Percentiles rank a stretch among this genome's conserved stretches.
Evolutionary conservation across 1,140 invertebrate species (phyloP).

Genomic region (Anastrepha obliqua): DNA sequence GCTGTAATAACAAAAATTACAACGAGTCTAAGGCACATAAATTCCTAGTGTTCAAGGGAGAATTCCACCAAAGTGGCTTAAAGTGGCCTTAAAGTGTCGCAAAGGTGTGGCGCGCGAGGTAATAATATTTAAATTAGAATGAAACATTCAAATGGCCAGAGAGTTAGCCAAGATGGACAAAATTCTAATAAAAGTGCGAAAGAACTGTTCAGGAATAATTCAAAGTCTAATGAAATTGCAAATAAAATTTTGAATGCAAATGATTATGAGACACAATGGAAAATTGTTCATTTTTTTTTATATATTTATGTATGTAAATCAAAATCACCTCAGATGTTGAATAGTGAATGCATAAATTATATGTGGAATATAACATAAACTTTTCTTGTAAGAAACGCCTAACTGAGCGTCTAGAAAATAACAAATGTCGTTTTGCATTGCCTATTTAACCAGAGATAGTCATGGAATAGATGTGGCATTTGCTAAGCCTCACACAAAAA

Average conservation of each 20-base stretch:
- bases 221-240: not conserved
- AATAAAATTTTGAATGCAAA: constrained; percentile 46
- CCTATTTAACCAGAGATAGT: too few species aligned
- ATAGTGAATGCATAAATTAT: too few species aligned
- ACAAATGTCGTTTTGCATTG: too few species aligned
- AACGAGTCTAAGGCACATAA: constrained; percentile 9
- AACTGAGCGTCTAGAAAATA: too few species aligned
- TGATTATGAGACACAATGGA: constrained; percentile 10
- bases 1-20: not conserved
- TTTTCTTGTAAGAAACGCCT: too few species aligned
- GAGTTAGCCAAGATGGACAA: not conserved
- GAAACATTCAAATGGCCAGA: not conserved
- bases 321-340: too few species aligned
- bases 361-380: too few species aligned
- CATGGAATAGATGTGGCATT: too few species aligned
- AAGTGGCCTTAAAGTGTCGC: constrained; percentile 31
- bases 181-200: not conserved
- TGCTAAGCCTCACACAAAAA: too few species aligned
- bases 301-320: too few species aligned
- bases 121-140: constrained; percentile 46
- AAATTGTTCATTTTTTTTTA: not conserved
- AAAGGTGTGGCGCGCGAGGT: not conserved
- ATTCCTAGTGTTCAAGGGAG: constrained; percentile 17
- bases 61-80: constrained; percentile 9
- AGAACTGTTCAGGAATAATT: not conserved